Percentiles rank a stretch among this genome's conserved stretches.
Evolutionary conservation across 2,797 vertebrate genomes (phyloP).

Genomic region (Bucorvus abyssinicus): DNA sequence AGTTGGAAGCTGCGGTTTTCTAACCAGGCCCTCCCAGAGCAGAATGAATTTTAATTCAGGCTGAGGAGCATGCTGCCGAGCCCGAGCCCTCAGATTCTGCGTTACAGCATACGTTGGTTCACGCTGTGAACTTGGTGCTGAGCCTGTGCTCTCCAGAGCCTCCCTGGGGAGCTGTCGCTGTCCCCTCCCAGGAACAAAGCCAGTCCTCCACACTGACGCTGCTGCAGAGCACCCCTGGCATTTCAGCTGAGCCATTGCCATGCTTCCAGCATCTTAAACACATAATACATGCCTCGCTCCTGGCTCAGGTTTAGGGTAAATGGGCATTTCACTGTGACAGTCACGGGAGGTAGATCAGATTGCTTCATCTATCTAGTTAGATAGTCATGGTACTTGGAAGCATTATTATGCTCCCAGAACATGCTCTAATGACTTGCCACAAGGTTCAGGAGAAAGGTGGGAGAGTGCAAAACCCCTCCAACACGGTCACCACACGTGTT

Average conservation of each 20-base stretch:
- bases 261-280: neutral
- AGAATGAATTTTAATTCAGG: neutral
- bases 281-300: neutral
- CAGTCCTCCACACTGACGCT: accelerated
- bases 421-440: neutral
- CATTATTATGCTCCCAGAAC: neutral
- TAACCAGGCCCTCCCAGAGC: neutral
- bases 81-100: neutral
- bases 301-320: neutral
- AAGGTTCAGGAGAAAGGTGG: neutral
- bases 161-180: accelerated
- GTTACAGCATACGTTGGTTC: accelerated
- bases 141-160: neutral
- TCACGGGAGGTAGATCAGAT: neutral
- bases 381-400: neutral
- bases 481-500: accelerated
- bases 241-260: neutral
- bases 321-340: neutral
- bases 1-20: conserved; percentile 14
- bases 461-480: neutral
- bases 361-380: neutral
- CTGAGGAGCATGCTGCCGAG: neutral
- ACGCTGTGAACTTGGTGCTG: accelerated
- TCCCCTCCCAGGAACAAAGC: neutral
- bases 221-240: neutral